phyloP scores from a whole-genome alignment of 2,113 vertebrate species.

The Potamarius usumacintae region DNA sequence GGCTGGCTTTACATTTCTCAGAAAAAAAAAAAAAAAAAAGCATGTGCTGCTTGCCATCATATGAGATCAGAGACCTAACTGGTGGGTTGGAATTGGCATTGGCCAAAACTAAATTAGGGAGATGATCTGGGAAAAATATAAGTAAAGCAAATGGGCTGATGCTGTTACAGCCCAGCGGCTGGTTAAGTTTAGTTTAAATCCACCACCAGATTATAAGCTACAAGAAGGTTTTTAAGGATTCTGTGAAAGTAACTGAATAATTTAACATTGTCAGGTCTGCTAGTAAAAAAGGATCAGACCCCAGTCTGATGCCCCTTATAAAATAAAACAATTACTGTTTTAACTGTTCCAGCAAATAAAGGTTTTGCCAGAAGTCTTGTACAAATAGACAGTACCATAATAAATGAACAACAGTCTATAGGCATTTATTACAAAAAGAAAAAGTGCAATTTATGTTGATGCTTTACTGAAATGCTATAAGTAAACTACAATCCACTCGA shows the following conservation, averaged over 20 bases:
- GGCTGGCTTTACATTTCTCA: neutral
- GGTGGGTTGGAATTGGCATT: neutral
- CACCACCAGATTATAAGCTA: neutral
- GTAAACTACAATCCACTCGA: neutral
- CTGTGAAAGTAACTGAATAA: neutral
- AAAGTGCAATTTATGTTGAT: neutral
- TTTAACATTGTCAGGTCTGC: neutral
- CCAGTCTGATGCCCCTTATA: neutral
- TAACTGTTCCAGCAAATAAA: neutral
- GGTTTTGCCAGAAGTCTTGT: neutral
- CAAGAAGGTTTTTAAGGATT: neutral
- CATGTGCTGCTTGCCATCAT: neutral
- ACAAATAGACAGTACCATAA: too few relatives aligned
- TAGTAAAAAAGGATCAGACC: neutral
- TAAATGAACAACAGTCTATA: neutral
- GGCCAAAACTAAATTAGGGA: neutral
- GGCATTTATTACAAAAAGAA: neutral
- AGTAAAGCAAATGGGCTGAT: neutral
- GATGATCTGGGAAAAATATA: neutral
- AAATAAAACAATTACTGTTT: neutral
- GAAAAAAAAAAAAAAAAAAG: too few relatives aligned
- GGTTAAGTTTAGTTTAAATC: neutral
- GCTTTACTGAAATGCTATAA: neutral
- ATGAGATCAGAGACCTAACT: neutral
- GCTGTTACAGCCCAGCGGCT: too few relatives aligned